Conservation (phyloP, 2,888 invertebrate genomes). For the Agrochola litura region DNA sequence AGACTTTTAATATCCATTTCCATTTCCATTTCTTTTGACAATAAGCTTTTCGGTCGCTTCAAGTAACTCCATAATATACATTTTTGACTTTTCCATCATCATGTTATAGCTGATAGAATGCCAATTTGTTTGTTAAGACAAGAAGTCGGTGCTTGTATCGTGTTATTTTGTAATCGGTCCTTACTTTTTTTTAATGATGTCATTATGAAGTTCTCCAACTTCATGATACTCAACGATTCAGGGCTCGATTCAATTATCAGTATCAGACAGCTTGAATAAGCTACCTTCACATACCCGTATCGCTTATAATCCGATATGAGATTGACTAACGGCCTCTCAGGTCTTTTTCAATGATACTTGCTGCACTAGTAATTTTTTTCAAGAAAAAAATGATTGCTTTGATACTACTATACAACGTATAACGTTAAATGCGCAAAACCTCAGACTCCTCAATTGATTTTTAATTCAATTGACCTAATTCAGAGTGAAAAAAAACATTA, state of each 20-base stretch:
- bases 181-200: background rate
- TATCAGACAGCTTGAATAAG: background rate
- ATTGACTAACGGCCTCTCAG: no score
- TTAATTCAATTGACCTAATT: no score
- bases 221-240: background rate
- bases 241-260: background rate
- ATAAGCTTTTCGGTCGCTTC: background rate
- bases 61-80: no score
- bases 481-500: no score
- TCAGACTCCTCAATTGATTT: no score
- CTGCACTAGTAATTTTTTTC: background rate
- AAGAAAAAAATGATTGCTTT: no score
- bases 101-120: no score
- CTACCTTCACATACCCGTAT: background rate
- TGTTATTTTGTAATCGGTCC: background rate
- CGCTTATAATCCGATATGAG: background rate
- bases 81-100: background rate
- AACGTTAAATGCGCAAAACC: no score
- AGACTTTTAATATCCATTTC: background rate
- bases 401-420: no score
- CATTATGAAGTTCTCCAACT: background rate
- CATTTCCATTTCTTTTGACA: background rate
- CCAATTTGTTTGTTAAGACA: background rate
- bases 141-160: no score
- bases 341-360: background rate